These are phyloP conservation scores for Pseudorasbora parva DNA, from an alignment of 2,113 vertebrate genomes.

Conservation along the genomic window DNA sequence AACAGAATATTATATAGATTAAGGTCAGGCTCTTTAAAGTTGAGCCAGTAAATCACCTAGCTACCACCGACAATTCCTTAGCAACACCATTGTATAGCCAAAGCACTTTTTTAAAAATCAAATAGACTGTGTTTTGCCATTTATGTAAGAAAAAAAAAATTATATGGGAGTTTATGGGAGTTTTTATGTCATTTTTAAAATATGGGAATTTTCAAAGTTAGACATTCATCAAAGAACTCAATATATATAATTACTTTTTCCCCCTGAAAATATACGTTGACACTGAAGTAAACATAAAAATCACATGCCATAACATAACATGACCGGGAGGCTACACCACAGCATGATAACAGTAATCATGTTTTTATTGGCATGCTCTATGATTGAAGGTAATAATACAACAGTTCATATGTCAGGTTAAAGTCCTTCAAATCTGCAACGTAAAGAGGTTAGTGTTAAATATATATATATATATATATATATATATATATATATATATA, in stretches of 20 bases:
- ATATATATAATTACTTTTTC: background rate
- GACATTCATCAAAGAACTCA: background rate
- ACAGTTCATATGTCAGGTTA: background rate
- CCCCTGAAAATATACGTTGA: background rate
- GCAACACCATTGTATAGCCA: background rate
- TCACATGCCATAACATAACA: background rate
- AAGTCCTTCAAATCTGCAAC: background rate
- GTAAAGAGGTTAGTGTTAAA: background rate
- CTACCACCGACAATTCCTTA: background rate
- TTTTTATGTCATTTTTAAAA: too few relatives aligned
- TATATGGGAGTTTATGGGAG: too few relatives aligned
- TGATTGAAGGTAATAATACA: background rate
- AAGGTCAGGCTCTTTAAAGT: background rate
- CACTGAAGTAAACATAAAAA: background rate
- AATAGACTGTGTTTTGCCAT: too few relatives aligned
- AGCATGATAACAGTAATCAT: slow-evolving; percentile 2
- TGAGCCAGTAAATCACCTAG: background rate
- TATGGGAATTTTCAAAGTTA: background rate
- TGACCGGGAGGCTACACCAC: background rate
- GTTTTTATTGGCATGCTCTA: slow-evolving; percentile 22
- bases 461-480: too few relatives aligned
- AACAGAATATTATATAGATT: background rate
- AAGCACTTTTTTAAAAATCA: too few relatives aligned
- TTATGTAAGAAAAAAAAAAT: too few relatives aligned
- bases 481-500: too few relatives aligned